Conservation (phyloP, 2,888 invertebrate species). For the Trichopoda pennipes region DNA sequence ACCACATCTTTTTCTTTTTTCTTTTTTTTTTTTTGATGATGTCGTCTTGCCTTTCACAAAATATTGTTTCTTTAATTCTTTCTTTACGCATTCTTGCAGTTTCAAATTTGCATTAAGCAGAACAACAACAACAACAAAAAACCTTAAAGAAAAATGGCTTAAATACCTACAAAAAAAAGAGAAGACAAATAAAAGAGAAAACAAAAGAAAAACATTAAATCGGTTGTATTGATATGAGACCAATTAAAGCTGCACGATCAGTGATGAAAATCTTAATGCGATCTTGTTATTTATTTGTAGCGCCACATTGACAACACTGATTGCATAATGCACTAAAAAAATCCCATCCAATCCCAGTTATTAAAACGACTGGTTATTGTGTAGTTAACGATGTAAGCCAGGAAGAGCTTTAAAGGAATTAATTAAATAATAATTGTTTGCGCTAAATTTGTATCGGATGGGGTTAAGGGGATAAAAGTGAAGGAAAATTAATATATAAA, state of each 20-base stretch:
- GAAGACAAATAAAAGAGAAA: background rate
- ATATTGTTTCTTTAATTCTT: slow-evolving; percentile 28
- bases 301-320: slow-evolving; percentile 69
- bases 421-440: background rate
- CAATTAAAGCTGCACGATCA: slow-evolving; percentile 70
- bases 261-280: slow-evolving; percentile 73
- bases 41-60: slow-evolving; percentile 34
- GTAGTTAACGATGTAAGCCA: background rate
- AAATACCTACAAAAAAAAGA: slow-evolving; percentile 13
- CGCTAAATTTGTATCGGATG: too few species aligned
- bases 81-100: slow-evolving; percentile 40
- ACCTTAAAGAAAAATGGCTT: slow-evolving; percentile 37
- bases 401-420: slow-evolving; percentile 21
- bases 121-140: background rate
- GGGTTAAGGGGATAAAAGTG: too few species aligned
- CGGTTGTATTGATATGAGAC: slow-evolving; percentile 68
- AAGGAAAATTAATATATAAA: too few species aligned
- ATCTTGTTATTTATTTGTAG: slow-evolving; percentile 73
- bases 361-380: slow-evolving; percentile 24
- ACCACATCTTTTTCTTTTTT: background rate
- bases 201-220: slow-evolving; percentile 36
- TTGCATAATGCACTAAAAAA: slow-evolving; percentile 22
- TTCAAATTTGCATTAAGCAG: slow-evolving; percentile 26
- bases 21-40: too few species aligned
- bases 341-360: slow-evolving; percentile 29